Evolutionary conservation across 2,888 invertebrate species (phyloP), one percentile per base, ranked within the genome.

Genomic region (Eueremaeus valkanovi): DNA sequence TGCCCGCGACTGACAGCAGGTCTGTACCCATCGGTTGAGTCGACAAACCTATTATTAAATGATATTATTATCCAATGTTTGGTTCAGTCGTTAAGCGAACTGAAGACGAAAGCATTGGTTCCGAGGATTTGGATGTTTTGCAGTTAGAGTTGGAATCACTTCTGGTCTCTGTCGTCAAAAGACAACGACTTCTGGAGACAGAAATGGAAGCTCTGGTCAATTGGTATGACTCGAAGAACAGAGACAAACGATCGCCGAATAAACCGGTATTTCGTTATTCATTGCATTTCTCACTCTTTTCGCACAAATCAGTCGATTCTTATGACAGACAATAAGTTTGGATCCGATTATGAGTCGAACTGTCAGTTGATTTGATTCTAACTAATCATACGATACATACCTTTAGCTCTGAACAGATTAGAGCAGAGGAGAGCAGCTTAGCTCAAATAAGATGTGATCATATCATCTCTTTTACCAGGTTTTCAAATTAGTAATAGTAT

Each of bases 81-180:
- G n/a, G 40, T 49, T 70, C 51, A 83, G 83, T 83, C 74, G 77
- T 83, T 74, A 76, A 79, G 2, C 77, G 82, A 75, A 87, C 88
- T 42, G 86, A 88, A 1, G 90, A 91, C 76, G 92, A 92, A 81
- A 88, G 89, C 3, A 88, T 95, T 77, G 90, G 89, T 24, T 90
- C 93, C 86, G 95, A 95, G 80, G 95, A 96, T 82, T 85, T 95
- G 70, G 94, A 95, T 83, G 87, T 88, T 1, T 85, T 96, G 13
- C 95, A 96, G 83, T 85, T 90, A 73, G 95, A 96, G 83, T 84
- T 95, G 73, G 95, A 96, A 84, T 89, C 90, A 29, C 85, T 95
- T 72, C 86, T 95, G 31, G 91, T 92, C 0, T 90, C 90, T 73
- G 91, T 91, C 73, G 92, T 92, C 0, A 88, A 93, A 21, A 87